Evolutionary conservation across 2,888 invertebrate genomes (phyloP).

Genomic region (Polymixis flavicincta): DNA sequence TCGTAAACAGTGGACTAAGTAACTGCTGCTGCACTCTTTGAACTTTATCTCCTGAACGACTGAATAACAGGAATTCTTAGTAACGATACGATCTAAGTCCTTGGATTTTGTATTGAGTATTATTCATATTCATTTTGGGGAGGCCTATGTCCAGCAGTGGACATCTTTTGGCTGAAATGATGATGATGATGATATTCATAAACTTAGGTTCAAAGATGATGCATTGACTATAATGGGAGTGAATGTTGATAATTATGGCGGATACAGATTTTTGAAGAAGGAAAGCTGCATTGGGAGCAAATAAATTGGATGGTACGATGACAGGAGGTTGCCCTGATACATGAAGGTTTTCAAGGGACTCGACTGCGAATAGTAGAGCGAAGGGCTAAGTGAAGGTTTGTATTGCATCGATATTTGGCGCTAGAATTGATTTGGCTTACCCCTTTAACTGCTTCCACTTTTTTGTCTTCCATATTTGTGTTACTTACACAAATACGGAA

Average conservation of each 20-base stretch:
- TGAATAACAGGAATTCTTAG: background rate
- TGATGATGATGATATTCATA: too few species aligned
- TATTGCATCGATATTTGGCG: background rate
- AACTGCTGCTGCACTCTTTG: constrained; percentile 2
- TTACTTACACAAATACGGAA: too few species aligned
- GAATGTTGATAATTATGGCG: too few species aligned
- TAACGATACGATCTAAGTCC: background rate
- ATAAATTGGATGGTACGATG: background rate
- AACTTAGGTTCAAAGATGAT: background rate
- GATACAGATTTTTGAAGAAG: too few species aligned
- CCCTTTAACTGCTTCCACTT: background rate
- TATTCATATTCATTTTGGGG: too few species aligned
- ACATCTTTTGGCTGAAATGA: too few species aligned
- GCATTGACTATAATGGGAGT: too few species aligned
- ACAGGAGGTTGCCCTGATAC: background rate
- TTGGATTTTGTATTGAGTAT: background rate
- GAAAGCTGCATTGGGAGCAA: background rate
- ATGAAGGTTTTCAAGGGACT: background rate
- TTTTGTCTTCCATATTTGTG: too few species aligned
- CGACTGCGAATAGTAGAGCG: too few species aligned
- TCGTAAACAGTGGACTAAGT: constrained; percentile 13
- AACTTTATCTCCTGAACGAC: background rate
- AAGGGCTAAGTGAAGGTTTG: background rate
- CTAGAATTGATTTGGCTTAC: background rate
- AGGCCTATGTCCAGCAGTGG: too few species aligned